Conservation (phyloP, 2,888 invertebrate species). For the Drosophila emarginata region DNA sequence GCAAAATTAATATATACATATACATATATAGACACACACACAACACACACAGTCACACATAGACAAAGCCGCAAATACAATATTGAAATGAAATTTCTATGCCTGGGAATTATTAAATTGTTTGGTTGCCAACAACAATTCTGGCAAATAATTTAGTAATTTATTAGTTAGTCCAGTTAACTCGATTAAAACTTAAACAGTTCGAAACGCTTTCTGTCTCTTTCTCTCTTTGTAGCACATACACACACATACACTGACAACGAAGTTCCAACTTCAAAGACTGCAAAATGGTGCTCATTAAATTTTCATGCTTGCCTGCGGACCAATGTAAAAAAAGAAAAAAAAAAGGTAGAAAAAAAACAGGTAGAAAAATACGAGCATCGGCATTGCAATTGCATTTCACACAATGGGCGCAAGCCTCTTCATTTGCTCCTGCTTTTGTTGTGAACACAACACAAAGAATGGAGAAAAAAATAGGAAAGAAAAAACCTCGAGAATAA, state of each 20-base stretch:
- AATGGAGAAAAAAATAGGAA: background rate
- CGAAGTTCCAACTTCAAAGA: constrained; percentile 34
- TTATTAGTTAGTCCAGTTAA: constrained; percentile 4
- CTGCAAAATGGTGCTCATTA: constrained; percentile 55
- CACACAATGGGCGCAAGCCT: constrained; percentile 38
- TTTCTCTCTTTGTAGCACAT: background rate
- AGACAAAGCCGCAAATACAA: constrained; percentile 53
- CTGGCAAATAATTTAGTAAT: constrained; percentile 23
- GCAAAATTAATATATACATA: background rate
- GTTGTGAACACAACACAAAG: constrained; percentile 36
- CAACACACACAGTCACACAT: background rate
- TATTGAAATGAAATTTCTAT: constrained; percentile 46
- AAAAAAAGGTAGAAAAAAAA: constrained; percentile 2
- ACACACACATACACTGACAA: background rate
- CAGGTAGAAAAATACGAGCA: constrained; percentile 28
- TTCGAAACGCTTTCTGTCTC: background rate
- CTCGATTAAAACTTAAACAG: constrained; percentile 7
- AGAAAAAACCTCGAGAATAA: constrained; percentile 28
- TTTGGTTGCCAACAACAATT: constrained; percentile 23
- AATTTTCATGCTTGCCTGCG: constrained; percentile 74
- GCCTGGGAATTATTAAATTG: constrained; percentile 33
- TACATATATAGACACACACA: background rate
- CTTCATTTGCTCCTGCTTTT: constrained; percentile 43
- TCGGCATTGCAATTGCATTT: constrained; percentile 40
- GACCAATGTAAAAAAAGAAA: constrained; percentile 38